phyloP scores from a whole-genome alignment of 1,140 invertebrate species.

The Atta texana region DNA sequence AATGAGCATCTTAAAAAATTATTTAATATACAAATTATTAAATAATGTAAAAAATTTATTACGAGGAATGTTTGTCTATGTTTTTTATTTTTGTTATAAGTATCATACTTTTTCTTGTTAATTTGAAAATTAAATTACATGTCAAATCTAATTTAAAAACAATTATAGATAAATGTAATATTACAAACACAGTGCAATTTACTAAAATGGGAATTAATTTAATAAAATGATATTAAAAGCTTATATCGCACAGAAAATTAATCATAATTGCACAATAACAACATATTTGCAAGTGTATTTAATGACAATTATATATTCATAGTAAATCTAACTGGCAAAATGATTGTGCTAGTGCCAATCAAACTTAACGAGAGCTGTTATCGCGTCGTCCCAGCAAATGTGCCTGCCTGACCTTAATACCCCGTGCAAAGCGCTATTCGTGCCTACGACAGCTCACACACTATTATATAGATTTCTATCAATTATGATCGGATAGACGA shows the following conservation, averaged over 20 bases:
- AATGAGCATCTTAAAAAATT: no score
- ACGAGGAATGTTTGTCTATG: background rate
- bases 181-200: slow-evolving; percentile 1
- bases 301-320: slow-evolving; percentile 33
- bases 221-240: slow-evolving; percentile 5
- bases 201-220: slow-evolving; percentile 15
- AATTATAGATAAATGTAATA: background rate
- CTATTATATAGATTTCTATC: slow-evolving; percentile 56
- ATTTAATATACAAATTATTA: no score
- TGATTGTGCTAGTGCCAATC: slow-evolving; percentile 43
- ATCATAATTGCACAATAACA: slow-evolving; percentile 20
- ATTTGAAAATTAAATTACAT: background rate
- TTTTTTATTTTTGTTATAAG: background rate
- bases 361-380: slow-evolving; percentile 55
- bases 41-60: no score
- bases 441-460: slow-evolving; percentile 47
- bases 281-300: slow-evolving; percentile 19
- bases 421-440: slow-evolving; percentile 44
- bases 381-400: slow-evolving; percentile 49
- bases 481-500: slow-evolving; percentile 26
- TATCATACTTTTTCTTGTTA: no score
- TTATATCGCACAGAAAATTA: slow-evolving; percentile 17
- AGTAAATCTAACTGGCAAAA: slow-evolving; percentile 23
- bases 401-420: slow-evolving; percentile 57
- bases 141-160: background rate